Base-by-base conservation (phyloP, 1,140 invertebrate genomes). In the Platyscapa corneri region DNA sequence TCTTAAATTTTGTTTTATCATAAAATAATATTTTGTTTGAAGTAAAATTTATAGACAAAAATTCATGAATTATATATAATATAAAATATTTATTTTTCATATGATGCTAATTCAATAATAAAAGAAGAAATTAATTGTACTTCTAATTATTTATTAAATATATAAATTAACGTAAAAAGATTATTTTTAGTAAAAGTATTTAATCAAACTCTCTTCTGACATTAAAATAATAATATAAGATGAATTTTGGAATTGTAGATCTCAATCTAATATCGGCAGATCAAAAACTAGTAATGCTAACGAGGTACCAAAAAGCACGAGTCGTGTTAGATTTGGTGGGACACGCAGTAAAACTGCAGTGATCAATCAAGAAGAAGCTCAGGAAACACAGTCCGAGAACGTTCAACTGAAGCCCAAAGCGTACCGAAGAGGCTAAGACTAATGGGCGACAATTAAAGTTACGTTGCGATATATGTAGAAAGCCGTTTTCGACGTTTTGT, bases 281-380 rank as follows among this genome's bases (percentile, higher is more conserved):
- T 18, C 34, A 64, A 79, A 79, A 39, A n/a, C 53, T 20, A 56
- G 39, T 8, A 77, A 56, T 23, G 27, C 30, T 12, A 79, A 79
- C 34, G 77, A 79, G 18, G 77, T 79, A n/a, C 56, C 77, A 18
- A 79, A 79, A 39, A 42, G 77, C 23, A 64, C 77, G 23, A 64
- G 56, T 42, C 77, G 77, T 8, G 77, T 64, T 1, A 79, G 77
- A 79, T 79, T 79, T 32, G 77, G 77, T 16, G 77, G 53, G 12
- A n/a, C 18, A 3, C 77, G 77, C 34, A 32, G 56, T 27, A 79
- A 79, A 64, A 23, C 46, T 56, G 1, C 3, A 1, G 5, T 34
- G 6, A n/a, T 14, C 10, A 64, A 16, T 16, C 77, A 79, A n/a
- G 77, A 79, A 39, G 77, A 79, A 16, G 77, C 77, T 18, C 53